Conservation (phyloP, 2,797 vertebrate genomes). For the Epinephelus malabaricus region DNA sequence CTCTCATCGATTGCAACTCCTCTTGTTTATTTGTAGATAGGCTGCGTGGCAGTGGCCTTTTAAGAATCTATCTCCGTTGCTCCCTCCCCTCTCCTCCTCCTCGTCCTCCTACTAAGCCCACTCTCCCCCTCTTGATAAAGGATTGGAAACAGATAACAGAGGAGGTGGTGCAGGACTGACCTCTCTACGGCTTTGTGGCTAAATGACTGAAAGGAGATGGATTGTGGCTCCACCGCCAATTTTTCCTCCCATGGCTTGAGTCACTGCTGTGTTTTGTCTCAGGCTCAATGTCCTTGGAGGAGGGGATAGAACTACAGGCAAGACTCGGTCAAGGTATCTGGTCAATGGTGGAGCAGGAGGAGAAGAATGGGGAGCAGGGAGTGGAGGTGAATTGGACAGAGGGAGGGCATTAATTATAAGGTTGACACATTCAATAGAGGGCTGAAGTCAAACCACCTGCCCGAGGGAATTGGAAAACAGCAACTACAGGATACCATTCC, state of each 20-base stretch:
- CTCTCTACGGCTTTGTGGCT: slow-evolving; percentile 64
- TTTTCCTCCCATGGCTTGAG: slow-evolving; percentile 56
- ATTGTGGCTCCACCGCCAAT: slow-evolving; percentile 59
- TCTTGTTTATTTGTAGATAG: slow-evolving; percentile 60
- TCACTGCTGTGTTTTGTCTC: slow-evolving; percentile 66
- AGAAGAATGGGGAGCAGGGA: slow-evolving; percentile 55
- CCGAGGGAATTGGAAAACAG: slow-evolving; percentile 70
- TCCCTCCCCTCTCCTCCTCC: slow-evolving; percentile 2
- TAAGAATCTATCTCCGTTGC: slow-evolving; percentile 59
- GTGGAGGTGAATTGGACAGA: slow-evolving; percentile 64
- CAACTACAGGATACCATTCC: slow-evolving; percentile 51
- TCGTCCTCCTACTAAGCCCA: slow-evolving; percentile 29
- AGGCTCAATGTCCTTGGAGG: slow-evolving; percentile 67
- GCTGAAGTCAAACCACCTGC: slow-evolving; percentile 71
- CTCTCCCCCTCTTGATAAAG: slow-evolving; percentile 67
- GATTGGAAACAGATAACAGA: slow-evolving; percentile 80
- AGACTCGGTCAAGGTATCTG: slow-evolving; percentile 48
- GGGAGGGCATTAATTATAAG: slow-evolving; percentile 77
- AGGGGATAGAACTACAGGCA: slow-evolving; percentile 31
- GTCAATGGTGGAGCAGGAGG: slow-evolving; percentile 62
- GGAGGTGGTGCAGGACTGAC: slow-evolving; percentile 60
- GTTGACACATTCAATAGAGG: slow-evolving; percentile 75
- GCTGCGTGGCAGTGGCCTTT: slow-evolving; percentile 53
- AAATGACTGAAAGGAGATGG: slow-evolving; percentile 76
- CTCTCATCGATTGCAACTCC: slow-evolving; percentile 61